Percentiles rank a stretch among this genome's conserved stretches.
Conservation (phyloP, 1,140 invertebrate species). For the Brachionus sp. region DNA sequence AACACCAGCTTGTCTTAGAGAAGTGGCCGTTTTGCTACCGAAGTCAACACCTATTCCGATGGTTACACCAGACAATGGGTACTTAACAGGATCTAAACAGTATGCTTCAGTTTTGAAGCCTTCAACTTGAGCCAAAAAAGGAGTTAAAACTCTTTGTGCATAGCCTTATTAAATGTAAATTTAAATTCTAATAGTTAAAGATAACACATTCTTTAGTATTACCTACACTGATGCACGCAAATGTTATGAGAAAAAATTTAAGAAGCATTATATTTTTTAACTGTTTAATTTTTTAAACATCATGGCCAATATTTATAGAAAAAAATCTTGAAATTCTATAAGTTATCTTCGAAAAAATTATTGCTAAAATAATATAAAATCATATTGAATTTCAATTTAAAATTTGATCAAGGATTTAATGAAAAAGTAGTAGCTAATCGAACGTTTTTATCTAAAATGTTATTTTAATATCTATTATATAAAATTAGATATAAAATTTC, state of each 20-base stretch:
- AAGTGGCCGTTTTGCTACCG: background rate
- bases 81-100: background rate
- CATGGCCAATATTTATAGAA: too few species aligned
- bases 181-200: background rate
- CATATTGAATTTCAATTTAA: too few species aligned
- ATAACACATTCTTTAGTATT: background rate
- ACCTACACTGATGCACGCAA: background rate
- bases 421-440: too few species aligned
- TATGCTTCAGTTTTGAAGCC: background rate
- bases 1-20: background rate
- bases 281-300: too few species aligned
- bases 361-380: too few species aligned
- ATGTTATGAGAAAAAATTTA: background rate
- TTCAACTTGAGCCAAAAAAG: slow-evolving; percentile 1
- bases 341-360: too few species aligned
- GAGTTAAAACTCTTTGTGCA: background rate
- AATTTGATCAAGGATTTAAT: too few species aligned
- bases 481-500: too few species aligned
- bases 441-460: too few species aligned
- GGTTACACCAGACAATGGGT: background rate
- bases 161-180: background rate
- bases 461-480: too few species aligned
- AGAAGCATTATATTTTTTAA: background rate
- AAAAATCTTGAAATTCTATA: too few species aligned
- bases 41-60: slow-evolving; percentile 8